Evolutionary conservation across 2,888 invertebrate genomes (phyloP).

Genomic region (Xestia rhomboidea): DNA sequence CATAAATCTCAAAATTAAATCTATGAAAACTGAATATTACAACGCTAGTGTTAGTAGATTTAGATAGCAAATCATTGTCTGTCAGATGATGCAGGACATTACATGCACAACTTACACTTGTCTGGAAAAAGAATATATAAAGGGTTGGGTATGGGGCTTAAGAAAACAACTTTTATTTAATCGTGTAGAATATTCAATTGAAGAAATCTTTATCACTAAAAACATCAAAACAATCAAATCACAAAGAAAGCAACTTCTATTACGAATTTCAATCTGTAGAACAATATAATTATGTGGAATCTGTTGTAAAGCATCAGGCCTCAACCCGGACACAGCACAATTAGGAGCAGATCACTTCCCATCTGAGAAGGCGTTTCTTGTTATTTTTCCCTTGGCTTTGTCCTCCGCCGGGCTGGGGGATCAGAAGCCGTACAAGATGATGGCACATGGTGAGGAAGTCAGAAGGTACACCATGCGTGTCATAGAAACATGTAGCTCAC

Average conservation of each 20-base stretch:
- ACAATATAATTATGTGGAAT: slow-evolving; percentile 51
- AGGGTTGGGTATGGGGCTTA: too few species aligned
- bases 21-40: neutral
- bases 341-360: slow-evolving; percentile 85
- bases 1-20: neutral
- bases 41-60: neutral
- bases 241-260: neutral
- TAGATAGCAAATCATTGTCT: neutral
- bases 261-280: slow-evolving; percentile 51
- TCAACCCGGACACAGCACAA: slow-evolving; percentile 69
- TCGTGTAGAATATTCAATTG: neutral
- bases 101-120: too few species aligned
- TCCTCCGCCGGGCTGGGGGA: slow-evolving; percentile 51
- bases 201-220: neutral
- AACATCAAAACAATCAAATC: slow-evolving; percentile 1
- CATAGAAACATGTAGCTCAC: neutral
- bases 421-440: slow-evolving; percentile 26
- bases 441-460: neutral
- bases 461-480: slow-evolving; percentile 17
- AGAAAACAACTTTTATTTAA: neutral
- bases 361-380: slow-evolving; percentile 86
- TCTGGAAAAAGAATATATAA: neutral
- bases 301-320: slow-evolving; percentile 46
- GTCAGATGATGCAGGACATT: neutral
- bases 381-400: slow-evolving; percentile 81